These are phyloP conservation scores for Agonopterix heracliana DNA, from an alignment of 2,888 invertebrate species.

Conservation along the genomic window DNA sequence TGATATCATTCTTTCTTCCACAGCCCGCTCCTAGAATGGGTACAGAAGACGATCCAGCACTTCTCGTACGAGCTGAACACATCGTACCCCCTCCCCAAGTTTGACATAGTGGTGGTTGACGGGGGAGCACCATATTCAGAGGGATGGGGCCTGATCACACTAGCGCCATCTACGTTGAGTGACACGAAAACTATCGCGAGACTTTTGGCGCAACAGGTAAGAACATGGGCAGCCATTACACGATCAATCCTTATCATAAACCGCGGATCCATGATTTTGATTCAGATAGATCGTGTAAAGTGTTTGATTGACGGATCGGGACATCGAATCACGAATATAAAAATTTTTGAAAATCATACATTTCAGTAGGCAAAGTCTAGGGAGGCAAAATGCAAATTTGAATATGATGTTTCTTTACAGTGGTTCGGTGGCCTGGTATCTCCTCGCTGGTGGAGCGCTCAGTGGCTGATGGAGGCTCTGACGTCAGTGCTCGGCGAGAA, in stretches of 20 bases:
- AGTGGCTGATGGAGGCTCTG: conserved; percentile 94
- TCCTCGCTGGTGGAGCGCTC: conserved; percentile 95
- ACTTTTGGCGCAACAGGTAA: conserved; percentile 83
- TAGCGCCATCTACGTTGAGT: conserved; percentile 50
- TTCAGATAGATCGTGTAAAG: too few species aligned
- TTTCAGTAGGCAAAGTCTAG: too few species aligned
- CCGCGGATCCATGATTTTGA: too few species aligned
- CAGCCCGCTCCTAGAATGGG: conserved; percentile 81
- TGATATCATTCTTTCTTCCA: conserved; percentile 19
- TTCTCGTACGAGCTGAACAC: conserved; percentile 88
- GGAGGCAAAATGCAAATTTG: too few species aligned
- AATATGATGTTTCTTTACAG: too few species aligned
- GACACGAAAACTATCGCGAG: conserved; percentile 64
- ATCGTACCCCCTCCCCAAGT: conserved; percentile 87
- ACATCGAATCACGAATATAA: too few species aligned
- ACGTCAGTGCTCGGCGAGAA: conserved; percentile 89
- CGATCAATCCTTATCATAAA: too few species aligned
- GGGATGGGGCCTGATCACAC: conserved; percentile 85
- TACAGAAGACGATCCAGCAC: conserved; percentile 85
- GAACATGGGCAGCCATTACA: not conserved
- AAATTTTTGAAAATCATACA: too few species aligned
- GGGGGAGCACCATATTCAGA: conserved; percentile 83
- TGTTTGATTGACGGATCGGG: too few species aligned
- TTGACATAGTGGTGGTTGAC: conserved; percentile 84
- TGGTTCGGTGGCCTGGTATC: conserved; percentile 87